Base-by-base conservation (phyloP, 2,888 invertebrate genomes). In the Ennomos fuscantarius region DNA sequence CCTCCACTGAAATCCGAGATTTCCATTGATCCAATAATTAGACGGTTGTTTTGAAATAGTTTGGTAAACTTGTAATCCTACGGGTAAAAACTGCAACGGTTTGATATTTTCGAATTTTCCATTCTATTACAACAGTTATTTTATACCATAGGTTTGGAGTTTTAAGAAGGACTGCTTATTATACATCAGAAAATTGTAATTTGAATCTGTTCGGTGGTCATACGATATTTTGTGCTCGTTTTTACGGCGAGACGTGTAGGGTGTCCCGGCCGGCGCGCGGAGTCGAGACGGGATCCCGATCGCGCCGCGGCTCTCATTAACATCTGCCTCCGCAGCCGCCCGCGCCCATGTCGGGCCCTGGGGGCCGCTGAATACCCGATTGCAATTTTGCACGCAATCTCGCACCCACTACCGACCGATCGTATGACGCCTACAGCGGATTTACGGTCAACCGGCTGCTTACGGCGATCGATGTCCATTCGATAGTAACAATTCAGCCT, bases 321-420 rank as follows among this genome's bases (percentile, higher is more conserved):
- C 84, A 88, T 87, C 82, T 84, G 86, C 82, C 78, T 76, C 69
- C 69, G 76, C 76, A 76, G 70, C 70, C 60, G 58, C 57, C 60
- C 52, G 59, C 55, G 53, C n/a, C 62, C 12, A 24, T 6, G 15
- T 8, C 32, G 47, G 48, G 72, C 74, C 66, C 72, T 24, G 74
- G 81, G 37, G 45, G 50, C 51, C 56, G 33, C 35, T 9, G 41
- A 34, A 40, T 51, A 8, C 51, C 55, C 35, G 53, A 56, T 56
- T 82, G 81, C 74, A 79, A 84, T 84, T 84, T 75, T 83, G 81
- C 82, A 84, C 82, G 78, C 83, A 86, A 76, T 81, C 78, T 78
- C 72, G 72, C 76, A 74, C 72, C 73, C 71, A 74, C 68, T 68
- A 70, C 76, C 69, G 65, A 70, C 76, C 69, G 64, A 68, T 64